Conservation (phyloP, 2,797 vertebrate genomes). For the Rallus crepitans region DNA sequence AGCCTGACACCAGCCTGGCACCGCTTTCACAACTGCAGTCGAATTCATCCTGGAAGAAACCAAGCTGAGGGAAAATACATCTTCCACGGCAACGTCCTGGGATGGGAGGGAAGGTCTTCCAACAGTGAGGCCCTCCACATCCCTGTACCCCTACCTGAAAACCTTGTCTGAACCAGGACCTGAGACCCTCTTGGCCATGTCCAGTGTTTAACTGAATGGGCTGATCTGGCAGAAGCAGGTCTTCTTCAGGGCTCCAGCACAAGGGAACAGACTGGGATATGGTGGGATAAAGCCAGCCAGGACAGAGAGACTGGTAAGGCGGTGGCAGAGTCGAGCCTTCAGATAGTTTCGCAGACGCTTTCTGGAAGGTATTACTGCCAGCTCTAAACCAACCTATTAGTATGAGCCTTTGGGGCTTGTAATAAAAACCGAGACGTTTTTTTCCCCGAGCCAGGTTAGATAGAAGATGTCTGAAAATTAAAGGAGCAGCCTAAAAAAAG, state of each 20-base stretch:
- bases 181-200: background rate
- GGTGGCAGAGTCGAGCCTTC: background rate
- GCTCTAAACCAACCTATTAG: slow-evolving; percentile 47
- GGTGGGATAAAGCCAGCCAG: background rate
- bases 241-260: background rate
- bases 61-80: background rate
- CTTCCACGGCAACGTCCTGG: background rate
- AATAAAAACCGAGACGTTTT: slow-evolving; percentile 45
- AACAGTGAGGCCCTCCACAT: background rate
- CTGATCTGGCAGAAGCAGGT: background rate
- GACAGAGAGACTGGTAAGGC: background rate
- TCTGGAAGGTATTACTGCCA: slow-evolving; percentile 34
- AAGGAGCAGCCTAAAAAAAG: slow-evolving; percentile 36
- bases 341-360: background rate
- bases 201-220: background rate
- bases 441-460: background rate
- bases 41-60: background rate
- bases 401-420: slow-evolving; percentile 44
- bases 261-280: background rate
- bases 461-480: slow-evolving; percentile 60
- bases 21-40: fast-evolving
- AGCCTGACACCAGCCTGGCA: slow-evolving; percentile 2
- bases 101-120: background rate
- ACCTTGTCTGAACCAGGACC: background rate
- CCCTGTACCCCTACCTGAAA: background rate